Percentiles rank a stretch among this genome's conserved stretches.
These are phyloP conservation scores for Serinus canaria DNA, from an alignment of 2,113 vertebrate species.

Conservation along the genomic window DNA sequence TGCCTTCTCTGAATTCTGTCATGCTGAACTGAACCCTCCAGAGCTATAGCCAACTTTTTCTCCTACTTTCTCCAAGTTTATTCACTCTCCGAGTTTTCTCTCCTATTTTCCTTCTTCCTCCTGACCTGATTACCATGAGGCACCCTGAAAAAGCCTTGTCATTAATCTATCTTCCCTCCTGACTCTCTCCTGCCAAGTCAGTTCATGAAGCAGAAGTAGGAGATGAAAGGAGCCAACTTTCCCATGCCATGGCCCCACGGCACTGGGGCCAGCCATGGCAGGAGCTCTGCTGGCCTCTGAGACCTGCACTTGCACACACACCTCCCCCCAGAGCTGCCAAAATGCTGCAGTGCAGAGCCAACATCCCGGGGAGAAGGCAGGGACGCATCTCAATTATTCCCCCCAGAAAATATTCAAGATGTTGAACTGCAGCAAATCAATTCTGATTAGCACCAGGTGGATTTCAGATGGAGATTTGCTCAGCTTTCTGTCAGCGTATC, in stretches of 20 bases:
- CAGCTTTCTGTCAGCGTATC: background rate
- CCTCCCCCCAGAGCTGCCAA: background rate
- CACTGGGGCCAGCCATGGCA: background rate
- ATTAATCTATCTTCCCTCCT: background rate
- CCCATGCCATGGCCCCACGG: fast-evolving
- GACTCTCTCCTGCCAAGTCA: background rate
- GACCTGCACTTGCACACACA: background rate
- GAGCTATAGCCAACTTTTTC: background rate
- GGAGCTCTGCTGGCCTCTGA: background rate
- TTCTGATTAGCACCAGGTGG: background rate
- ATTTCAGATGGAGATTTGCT: constrained; percentile 18
- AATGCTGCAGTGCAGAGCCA: background rate
- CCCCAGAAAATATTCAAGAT: background rate
- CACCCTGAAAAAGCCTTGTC: background rate
- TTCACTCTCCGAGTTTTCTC: background rate
- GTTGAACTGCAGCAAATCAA: background rate
- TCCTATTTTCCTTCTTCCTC: background rate
- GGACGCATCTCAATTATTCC: background rate
- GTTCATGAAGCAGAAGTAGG: background rate
- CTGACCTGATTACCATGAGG: background rate
- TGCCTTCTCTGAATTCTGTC: background rate
- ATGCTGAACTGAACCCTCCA: background rate
- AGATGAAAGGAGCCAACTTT: background rate
- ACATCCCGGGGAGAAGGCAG: fast-evolving
- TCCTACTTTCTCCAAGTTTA: no score